phyloP scores from a whole-genome alignment of 2,113 vertebrate genomes.

The Budorcas taxicolor region DNA sequence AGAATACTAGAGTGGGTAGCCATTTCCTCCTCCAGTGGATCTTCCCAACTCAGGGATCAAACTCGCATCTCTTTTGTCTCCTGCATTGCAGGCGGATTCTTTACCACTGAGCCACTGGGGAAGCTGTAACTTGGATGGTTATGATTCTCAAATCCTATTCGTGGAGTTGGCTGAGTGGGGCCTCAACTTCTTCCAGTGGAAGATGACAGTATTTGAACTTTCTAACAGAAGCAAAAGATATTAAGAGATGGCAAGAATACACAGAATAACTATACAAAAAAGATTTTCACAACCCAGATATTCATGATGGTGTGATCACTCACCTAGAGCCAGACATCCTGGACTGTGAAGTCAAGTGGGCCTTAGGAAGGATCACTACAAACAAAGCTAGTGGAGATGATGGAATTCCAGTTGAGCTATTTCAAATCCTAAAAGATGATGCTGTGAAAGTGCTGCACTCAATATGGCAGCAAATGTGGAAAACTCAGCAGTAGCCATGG shows the following conservation, averaged over 20 bases:
- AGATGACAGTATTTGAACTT: not conserved
- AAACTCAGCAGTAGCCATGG: not conserved
- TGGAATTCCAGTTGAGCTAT: not conserved
- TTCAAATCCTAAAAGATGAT: not conserved
- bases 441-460: not conserved
- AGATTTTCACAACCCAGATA: not conserved
- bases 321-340: not conserved
- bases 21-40: not conserved
- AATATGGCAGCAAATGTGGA: not conserved
- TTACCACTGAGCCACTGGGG: not conserved
- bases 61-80: not conserved
- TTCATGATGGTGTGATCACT: not conserved
- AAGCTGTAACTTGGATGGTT: slow-evolving; percentile 45
- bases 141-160: not conserved
- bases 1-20: not conserved
- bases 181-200: not conserved
- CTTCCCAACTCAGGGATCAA: not conserved
- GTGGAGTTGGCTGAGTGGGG: not conserved
- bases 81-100: not conserved
- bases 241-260: not conserved
- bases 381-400: not conserved
- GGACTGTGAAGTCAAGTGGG: not conserved
- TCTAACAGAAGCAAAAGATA: not conserved
- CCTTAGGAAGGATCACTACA: not conserved
- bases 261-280: not conserved